Evolutionary conservation across 2,888 invertebrate species (phyloP), one percentile per base, ranked within the genome.

Genomic region (Anthophora plumipes): DNA sequence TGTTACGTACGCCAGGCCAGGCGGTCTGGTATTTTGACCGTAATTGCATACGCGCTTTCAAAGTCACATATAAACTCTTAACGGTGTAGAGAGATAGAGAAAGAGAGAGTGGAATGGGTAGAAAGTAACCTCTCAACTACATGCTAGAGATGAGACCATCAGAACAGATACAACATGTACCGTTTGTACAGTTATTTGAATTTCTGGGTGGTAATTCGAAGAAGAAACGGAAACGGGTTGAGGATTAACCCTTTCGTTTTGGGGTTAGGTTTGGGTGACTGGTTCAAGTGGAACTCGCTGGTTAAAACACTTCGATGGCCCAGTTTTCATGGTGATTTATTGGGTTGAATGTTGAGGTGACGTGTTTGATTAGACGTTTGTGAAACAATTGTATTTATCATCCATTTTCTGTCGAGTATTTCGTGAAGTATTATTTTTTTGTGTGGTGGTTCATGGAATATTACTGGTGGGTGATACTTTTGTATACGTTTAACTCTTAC

Each of bases 1-100:
- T 46, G 73, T 74, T 77, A 76, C 78, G 50, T 77, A 63, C 54
- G 77, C 67, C 54, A 59, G 46, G 61, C 46, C 64, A 78, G 77
- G 50, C 71, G 69, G 80, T 75, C 76, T 78, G 87, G 80, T 82
- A 87, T 87, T 83, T 84, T 81, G 73, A 20, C 11, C 67, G 77
- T 85, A 87, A 87, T 87, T 87, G 84, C 82, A 50, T 61, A 77
- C 78, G 80, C 73, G 83, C 77, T 70, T 77, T 75, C 71, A 60
- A 67, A 82, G 68, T 84, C 75, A 71, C 85, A 72, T 67, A 74
- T 67, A 73, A 83, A 76, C 75, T 75, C 77, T 77, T 84, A 73
- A 82, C 66, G 54, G 70, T 48, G 59, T 39, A 11, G 14, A 20
- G 9, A n/a, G n/a, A n/a, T n/a, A n/a, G n/a, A n/a, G 22, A 22